Evolutionary conservation across 2,888 invertebrate species (phyloP).

Genomic region (Sepiola atlantica): DNA sequence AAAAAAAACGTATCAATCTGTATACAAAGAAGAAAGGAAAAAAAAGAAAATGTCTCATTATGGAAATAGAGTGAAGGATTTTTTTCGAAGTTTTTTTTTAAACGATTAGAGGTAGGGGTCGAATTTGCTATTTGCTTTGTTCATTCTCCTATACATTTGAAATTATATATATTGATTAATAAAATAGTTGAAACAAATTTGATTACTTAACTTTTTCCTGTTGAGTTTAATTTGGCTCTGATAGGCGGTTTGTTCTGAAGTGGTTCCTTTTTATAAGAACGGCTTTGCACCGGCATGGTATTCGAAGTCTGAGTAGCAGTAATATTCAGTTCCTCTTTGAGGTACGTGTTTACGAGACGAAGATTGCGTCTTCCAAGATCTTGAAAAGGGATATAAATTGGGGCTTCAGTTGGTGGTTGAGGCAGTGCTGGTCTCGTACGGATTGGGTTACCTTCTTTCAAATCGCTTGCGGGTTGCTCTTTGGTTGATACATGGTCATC

Average conservation of each 20-base stretch:
- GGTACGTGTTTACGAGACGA: slow-evolving; percentile 2
- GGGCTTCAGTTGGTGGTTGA: background rate
- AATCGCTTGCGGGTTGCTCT: background rate
- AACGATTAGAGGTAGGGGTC: no score
- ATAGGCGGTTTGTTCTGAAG: background rate
- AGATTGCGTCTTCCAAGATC: background rate
- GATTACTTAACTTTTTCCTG: background rate
- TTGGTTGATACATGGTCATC: background rate
- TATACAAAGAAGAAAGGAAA: background rate
- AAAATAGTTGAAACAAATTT: background rate
- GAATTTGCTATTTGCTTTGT: no score
- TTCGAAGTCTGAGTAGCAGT: background rate
- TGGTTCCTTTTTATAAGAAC: background rate
- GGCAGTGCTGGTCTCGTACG: background rate
- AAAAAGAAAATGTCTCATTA: background rate
- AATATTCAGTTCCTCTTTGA: background rate
- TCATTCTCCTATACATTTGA: no score
- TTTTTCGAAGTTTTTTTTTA: no score
- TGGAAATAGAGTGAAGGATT: no score
- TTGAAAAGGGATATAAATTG: background rate
- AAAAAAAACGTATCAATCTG: background rate
- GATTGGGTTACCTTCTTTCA: background rate
- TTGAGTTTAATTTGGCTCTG: background rate
- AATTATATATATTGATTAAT: background rate
- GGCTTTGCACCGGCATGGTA: background rate